Percentiles rank a stretch among this genome's conserved stretches.
phyloP scores from a whole-genome alignment of 64 coral and sea anemone genomes.

The Stichodactyla helianthus region DNA sequence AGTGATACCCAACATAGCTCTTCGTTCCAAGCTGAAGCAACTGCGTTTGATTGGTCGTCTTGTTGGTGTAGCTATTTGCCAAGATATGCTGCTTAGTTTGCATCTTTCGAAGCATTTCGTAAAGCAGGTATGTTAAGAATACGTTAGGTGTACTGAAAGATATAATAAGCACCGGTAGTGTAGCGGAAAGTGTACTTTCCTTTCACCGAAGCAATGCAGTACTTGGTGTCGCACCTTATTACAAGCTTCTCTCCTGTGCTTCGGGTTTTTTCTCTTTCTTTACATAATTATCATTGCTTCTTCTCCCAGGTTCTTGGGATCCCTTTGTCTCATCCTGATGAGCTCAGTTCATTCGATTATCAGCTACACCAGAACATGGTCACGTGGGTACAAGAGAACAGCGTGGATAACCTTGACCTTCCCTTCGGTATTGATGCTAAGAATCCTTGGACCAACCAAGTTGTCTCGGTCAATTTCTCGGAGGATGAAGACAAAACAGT shows the following conservation, averaged over 20 bases:
- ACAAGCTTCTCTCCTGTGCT: no score
- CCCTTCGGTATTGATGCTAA: conserved; percentile 64
- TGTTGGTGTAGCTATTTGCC: conserved; percentile 74
- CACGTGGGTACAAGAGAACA: conserved; percentile 75
- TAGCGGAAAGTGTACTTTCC: no score
- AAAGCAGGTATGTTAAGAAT: conserved; percentile 57
- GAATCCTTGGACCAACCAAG: conserved; percentile 70
- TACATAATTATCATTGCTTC: neutral
- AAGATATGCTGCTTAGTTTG: conserved; percentile 61
- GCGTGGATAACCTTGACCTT: conserved; percentile 71
- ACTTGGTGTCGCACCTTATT: no score
- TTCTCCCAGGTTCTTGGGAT: conserved; percentile 71
- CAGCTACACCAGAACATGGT: conserved; percentile 80
- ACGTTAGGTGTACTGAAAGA: neutral
- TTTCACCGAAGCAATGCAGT: no score
- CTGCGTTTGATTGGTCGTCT: conserved; percentile 78
- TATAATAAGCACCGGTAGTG: no score
- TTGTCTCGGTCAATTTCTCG: conserved; percentile 59
- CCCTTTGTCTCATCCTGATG: conserved; percentile 77
- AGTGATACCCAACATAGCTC: conserved; percentile 22
- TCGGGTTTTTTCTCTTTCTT: no score
- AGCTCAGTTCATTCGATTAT: conserved; percentile 82
- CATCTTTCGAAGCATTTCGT: conserved; percentile 86
- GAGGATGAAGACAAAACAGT: conserved; percentile 54
- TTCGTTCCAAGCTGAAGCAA: conserved; percentile 61